These are phyloP conservation scores for Rhabdomys pumilio DNA, from an alignment of 2,797 vertebrate species.

Conservation along the genomic window DNA sequence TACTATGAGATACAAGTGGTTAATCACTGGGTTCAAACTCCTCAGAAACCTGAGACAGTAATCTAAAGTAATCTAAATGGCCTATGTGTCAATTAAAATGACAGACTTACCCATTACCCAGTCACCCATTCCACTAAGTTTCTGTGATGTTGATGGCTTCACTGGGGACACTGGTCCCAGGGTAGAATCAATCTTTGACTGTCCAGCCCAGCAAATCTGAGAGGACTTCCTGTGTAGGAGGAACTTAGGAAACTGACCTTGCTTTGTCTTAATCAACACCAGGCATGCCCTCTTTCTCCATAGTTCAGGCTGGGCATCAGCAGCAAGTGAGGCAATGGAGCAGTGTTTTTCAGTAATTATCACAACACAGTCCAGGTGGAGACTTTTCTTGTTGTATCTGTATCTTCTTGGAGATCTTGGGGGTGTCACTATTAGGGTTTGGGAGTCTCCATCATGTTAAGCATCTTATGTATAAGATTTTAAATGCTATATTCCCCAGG, in stretches of 20 bases:
- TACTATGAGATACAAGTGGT: background rate
- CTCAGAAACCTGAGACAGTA: background rate
- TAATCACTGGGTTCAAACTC: background rate
- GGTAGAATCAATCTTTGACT: background rate
- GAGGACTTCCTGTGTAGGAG: background rate
- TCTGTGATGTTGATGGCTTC: background rate
- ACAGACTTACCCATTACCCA: background rate
- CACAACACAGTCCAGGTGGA: too few species aligned
- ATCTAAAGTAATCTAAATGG: background rate
- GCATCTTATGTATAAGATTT: too few species aligned
- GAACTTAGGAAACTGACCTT: background rate
- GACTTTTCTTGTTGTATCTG: too few species aligned
- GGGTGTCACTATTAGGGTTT: too few species aligned
- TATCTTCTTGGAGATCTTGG: too few species aligned
- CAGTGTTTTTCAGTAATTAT: too few species aligned
- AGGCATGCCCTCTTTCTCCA: too few species aligned
- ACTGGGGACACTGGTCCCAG: background rate
- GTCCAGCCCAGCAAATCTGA: background rate
- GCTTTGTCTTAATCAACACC: background rate
- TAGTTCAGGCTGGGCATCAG: too few species aligned
- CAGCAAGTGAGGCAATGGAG: too few species aligned
- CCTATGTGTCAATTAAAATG: background rate
- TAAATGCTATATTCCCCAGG: too few species aligned
- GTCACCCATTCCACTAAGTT: background rate
- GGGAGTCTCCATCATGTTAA: too few species aligned